Conservation (phyloP, 2,113 vertebrate species). For the Ctenodactylus gundi region DNA sequence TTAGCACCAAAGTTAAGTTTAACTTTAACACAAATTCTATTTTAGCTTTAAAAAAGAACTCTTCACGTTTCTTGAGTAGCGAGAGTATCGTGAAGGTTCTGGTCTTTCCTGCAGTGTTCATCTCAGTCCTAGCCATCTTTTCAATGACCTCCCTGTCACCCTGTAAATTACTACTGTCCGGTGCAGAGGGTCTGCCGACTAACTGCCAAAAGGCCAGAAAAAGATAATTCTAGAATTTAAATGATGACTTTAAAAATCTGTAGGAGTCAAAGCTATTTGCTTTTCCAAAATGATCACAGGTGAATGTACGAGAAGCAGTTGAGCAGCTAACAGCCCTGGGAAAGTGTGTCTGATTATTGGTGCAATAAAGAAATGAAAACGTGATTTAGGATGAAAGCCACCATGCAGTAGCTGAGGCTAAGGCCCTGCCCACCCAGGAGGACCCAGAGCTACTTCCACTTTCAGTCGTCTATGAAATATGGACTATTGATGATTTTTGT, state of each 20-base stretch:
- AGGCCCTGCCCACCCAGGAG: not conserved
- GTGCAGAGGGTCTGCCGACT: not conserved
- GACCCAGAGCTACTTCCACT: not conserved
- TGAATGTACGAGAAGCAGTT: not conserved
- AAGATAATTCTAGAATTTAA: not conserved
- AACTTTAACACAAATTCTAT: not conserved
- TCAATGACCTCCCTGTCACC: not conserved
- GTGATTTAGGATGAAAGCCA: not conserved
- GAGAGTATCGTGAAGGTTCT: not conserved
- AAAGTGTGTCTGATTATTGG: not conserved
- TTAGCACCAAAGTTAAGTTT: not conserved
- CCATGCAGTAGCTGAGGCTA: not conserved
- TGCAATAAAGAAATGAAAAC: not conserved
- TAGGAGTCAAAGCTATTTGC: not conserved
- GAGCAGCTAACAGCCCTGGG: not conserved
- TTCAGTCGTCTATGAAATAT: not conserved
- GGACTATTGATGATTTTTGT: not conserved
- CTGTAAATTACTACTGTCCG: not conserved
- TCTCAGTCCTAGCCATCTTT: not conserved
- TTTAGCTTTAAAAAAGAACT: not conserved
- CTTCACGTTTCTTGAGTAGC: not conserved
- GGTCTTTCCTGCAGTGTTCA: not conserved
- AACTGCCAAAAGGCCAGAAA: not conserved
- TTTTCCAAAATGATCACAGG: not conserved
- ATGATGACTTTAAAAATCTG: not conserved